Evolutionary conservation across 2,113 vertebrate genomes (phyloP).

Genomic region (Alces alces): DNA sequence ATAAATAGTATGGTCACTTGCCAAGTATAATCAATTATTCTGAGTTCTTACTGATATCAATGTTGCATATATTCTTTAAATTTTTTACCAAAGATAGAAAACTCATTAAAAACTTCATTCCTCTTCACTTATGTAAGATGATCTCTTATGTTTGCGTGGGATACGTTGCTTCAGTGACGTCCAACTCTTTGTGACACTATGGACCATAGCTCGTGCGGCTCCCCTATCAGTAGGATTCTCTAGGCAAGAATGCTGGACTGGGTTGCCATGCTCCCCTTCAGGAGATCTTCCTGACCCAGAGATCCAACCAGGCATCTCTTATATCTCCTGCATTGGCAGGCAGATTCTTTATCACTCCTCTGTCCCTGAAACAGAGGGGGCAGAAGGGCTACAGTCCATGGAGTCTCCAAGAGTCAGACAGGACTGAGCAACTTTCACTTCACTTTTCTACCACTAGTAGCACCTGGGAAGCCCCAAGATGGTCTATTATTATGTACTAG

Average conservation of each 20-base stretch:
- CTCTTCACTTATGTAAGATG: not conserved
- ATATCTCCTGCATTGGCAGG: not conserved
- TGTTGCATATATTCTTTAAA: accelerated
- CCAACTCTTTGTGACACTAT: not conserved
- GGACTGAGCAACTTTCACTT: not conserved
- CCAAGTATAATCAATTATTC: not conserved
- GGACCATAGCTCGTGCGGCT: accelerated
- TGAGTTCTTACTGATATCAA: not conserved
- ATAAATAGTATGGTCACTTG: not conserved
- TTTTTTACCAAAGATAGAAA: not conserved
- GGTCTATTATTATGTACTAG: not conserved
- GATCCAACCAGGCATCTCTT: not conserved
- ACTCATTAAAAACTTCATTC: not conserved
- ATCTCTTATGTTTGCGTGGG: accelerated
- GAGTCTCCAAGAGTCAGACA: not conserved
- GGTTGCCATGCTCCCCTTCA: not conserved
- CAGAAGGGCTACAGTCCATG: not conserved
- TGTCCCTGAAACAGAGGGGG: not conserved
- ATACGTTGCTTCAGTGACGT: not conserved
- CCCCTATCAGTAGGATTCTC: not conserved
- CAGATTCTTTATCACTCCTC: not conserved
- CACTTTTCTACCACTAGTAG: not conserved
- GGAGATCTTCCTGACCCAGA: accelerated
- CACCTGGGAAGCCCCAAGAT: not conserved
- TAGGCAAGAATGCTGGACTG: not conserved